Conservation (phyloP, 2,113 vertebrate genomes). For the Brachyhypopomus occidentalis region DNA sequence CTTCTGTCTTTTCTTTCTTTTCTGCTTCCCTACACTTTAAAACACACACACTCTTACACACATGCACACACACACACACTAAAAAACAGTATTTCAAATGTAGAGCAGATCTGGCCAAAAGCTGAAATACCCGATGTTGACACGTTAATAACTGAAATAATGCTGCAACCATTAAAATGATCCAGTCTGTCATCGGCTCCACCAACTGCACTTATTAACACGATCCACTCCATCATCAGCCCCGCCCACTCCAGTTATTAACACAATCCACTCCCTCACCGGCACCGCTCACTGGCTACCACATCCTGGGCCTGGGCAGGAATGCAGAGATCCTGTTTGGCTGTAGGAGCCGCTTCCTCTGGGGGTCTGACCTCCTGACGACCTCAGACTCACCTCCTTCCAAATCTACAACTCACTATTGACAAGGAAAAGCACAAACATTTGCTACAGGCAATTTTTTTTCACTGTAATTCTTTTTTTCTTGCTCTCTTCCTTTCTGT, state of each 20-base stretch:
- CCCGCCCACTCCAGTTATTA: conserved; percentile 39
- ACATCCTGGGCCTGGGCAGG: conserved; percentile 17
- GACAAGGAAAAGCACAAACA: too few species aligned
- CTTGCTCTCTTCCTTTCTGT: too few species aligned
- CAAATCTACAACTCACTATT: background rate
- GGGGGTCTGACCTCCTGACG: conserved; percentile 31
- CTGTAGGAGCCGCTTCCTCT: background rate
- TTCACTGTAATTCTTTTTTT: too few species aligned
- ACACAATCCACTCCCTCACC: conserved; percentile 46
- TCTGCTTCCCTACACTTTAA: conserved; percentile 16
- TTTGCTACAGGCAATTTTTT: too few species aligned
- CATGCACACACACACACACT: conserved; percentile 2
- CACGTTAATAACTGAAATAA: conserved; percentile 45
- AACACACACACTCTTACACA: conserved; percentile 7
- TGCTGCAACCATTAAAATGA: conserved; percentile 49
- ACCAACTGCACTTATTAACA: conserved; percentile 41
- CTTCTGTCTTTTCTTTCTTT: conserved; percentile 10
- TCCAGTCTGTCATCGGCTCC: conserved; percentile 32
- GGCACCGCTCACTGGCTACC: background rate
- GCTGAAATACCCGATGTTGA: conserved; percentile 45
- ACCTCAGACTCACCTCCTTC: conserved; percentile 37
- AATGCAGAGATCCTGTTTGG: conserved; percentile 42
- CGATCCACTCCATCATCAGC: conserved; percentile 44
- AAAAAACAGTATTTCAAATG: conserved; percentile 10
- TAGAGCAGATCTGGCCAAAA: conserved; percentile 30